These are phyloP conservation scores for Campoletis raptor DNA, from an alignment of 2,888 invertebrate species.

Conservation along the genomic window DNA sequence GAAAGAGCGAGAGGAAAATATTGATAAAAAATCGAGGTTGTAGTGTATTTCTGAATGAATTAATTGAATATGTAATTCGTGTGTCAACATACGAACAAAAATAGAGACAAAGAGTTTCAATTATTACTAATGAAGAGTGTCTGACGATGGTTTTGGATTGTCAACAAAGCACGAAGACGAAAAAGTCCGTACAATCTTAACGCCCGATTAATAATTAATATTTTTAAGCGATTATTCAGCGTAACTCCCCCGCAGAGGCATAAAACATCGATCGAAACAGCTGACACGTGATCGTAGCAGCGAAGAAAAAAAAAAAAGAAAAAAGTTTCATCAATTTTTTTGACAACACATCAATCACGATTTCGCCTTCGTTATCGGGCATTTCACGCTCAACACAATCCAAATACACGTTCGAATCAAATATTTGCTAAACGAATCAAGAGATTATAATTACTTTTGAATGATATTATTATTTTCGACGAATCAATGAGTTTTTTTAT, in stretches of 20 bases:
- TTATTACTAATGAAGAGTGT: slow-evolving; percentile 30
- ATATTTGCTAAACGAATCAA: slow-evolving; percentile 7
- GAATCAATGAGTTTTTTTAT: slow-evolving; percentile 2
- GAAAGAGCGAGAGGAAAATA: not conserved
- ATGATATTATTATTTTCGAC: not conserved
- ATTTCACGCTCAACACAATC: not conserved
- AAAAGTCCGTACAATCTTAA: slow-evolving; percentile 13
- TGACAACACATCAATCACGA: not conserved
- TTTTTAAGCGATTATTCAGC: slow-evolving; percentile 13
- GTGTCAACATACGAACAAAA: not conserved
- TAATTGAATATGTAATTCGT: not conserved
- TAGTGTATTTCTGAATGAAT: not conserved
- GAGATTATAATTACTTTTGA: not conserved
- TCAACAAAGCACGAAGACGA: not conserved
- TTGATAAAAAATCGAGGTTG: not conserved
- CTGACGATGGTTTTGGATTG: no score
- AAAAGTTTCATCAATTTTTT: not conserved
- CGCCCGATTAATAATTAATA: slow-evolving; percentile 27
- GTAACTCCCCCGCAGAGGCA: not conserved
- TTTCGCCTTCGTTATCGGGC: not conserved
- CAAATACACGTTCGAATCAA: not conserved
- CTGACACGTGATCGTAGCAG: slow-evolving; percentile 8
- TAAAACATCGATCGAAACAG: not conserved
- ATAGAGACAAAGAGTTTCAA: slow-evolving; percentile 35
- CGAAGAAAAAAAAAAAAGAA: not conserved